Conservation (phyloP, 2,113 vertebrate genomes). For the Nycticryphes semicollaris region DNA sequence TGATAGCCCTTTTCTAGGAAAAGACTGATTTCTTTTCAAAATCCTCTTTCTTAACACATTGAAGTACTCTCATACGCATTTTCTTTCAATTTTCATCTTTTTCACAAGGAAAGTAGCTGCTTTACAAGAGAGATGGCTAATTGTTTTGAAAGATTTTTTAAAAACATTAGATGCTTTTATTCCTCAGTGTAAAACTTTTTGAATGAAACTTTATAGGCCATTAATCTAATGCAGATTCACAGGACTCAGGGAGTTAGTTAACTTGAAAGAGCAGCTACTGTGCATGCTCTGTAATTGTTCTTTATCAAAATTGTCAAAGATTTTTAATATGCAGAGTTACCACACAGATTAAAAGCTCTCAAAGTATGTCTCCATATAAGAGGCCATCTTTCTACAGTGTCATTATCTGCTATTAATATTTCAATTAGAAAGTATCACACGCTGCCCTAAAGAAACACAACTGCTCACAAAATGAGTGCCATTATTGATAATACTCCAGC, state of each 20-base stretch:
- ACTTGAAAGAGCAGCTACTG: conserved; percentile 5
- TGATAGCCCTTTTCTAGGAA: not conserved
- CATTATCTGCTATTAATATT: conserved; percentile 52
- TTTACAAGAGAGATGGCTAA: not conserved
- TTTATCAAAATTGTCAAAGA: conserved; percentile 9
- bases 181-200: not conserved
- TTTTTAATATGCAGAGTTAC: conserved; percentile 36
- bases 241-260: not conserved
- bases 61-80: not conserved
- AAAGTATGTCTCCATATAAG: not conserved
- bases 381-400: not conserved
- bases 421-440: not conserved
- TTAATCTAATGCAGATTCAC: not conserved
- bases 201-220: not conserved
- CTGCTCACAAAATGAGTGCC: not conserved
- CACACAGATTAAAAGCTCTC: conserved; percentile 35
- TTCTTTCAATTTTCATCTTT: not conserved
- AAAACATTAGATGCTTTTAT: not conserved
- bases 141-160: not conserved
- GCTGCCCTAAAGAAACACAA: not conserved
- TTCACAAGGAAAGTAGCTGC: not conserved
- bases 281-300: not conserved
- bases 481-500: not conserved
- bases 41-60: not conserved
- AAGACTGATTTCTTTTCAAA: not conserved